These are phyloP conservation scores for Oikopleura dioica DNA, from an alignment of 23 tunicate genomes.

Conservation along the genomic window DNA sequence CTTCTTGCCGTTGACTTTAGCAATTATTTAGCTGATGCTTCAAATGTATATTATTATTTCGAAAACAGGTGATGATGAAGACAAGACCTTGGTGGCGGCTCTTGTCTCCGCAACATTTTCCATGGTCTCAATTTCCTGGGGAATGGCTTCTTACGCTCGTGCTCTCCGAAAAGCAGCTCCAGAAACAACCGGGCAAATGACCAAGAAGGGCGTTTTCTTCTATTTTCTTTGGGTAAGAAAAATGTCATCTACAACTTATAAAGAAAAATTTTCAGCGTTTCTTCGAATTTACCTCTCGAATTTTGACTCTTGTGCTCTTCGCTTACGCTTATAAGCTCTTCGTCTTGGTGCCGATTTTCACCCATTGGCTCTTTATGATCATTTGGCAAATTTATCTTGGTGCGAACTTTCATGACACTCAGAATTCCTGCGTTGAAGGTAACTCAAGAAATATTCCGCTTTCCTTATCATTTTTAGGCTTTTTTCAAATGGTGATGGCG, in stretches of 20 bases:
- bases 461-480: too few relatives aligned
- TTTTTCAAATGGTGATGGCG: constrained; percentile 9
- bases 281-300: background rate
- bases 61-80: too few relatives aligned
- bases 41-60: constrained; percentile 3
- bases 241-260: background rate
- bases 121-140: constrained; percentile 4
- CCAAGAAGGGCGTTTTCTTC: background rate
- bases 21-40: too few relatives aligned
- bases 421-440: background rate
- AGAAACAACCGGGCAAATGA: background rate
- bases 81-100: background rate
- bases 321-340: background rate
- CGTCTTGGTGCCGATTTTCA: background rate
- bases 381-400: constrained; percentile 4
- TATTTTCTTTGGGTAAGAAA: constrained; percentile 5
- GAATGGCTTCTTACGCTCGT: background rate
- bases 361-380: constrained; percentile 1
- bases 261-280: background rate
- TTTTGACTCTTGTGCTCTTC: background rate
- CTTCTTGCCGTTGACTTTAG: too few relatives aligned
- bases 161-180: background rate
- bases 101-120: background rate
- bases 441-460: too few relatives aligned
- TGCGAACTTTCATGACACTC: background rate